These are phyloP conservation scores for Vidua chalybeata DNA, from an alignment of 2,113 vertebrate species.

Conservation along the genomic window DNA sequence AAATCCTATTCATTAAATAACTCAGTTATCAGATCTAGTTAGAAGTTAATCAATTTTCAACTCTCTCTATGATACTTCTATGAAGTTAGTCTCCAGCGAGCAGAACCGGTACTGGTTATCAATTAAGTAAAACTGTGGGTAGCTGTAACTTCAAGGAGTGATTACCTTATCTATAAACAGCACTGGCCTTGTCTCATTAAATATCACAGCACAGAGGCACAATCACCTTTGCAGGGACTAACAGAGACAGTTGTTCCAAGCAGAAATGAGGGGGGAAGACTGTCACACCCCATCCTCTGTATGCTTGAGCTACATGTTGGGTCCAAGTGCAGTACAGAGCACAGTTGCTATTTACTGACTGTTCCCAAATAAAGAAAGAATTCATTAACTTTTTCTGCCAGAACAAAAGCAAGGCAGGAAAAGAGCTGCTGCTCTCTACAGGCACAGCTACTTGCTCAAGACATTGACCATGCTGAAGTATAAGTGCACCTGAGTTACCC, in stretches of 20 bases:
- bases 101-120: constrained; percentile 24
- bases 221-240: background rate
- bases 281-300: background rate
- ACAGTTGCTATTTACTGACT: background rate
- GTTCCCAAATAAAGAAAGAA: background rate
- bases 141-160: background rate
- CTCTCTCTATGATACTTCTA: background rate
- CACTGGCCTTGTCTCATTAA: background rate
- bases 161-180: background rate
- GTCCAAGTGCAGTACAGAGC: fast-evolving
- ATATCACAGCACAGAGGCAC: background rate
- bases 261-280: background rate
- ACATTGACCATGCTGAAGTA: background rate
- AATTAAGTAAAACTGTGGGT: constrained; percentile 13
- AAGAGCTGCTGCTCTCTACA: background rate
- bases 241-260: background rate
- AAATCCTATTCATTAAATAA: background rate
- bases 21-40: constrained; percentile 31
- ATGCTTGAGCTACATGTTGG: background rate
- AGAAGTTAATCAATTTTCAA: constrained; percentile 51
- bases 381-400: background rate
- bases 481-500: background rate
- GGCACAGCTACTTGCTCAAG: background rate
- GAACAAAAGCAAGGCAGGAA: background rate
- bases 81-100: background rate